These are phyloP conservation scores for Cyanistes caeruleus DNA, from an alignment of 2,113 vertebrate species.

Conservation along the genomic window DNA sequence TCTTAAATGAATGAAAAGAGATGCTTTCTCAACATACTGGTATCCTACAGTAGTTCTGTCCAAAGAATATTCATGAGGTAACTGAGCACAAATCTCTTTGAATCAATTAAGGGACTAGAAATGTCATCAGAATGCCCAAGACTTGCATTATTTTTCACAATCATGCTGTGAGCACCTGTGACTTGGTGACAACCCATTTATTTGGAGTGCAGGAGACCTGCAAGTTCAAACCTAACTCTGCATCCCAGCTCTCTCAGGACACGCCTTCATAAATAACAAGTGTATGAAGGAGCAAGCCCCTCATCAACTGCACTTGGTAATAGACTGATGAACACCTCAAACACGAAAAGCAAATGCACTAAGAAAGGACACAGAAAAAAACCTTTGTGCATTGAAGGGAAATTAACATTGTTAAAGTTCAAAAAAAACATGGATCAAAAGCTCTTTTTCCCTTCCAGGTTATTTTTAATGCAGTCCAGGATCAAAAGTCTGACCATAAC, in stretches of 20 bases:
- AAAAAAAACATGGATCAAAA: neutral
- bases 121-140: neutral
- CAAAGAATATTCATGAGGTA: neutral
- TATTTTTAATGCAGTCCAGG: neutral
- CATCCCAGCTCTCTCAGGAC: neutral
- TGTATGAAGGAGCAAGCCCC: neutral
- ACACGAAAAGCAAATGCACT: neutral
- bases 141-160: neutral
- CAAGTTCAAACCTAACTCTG: neutral
- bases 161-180: neutral
- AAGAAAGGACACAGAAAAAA: neutral
- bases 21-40: neutral
- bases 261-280: neutral
- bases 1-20: neutral
- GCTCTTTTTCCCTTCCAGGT: neutral
- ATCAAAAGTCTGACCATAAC: neutral
- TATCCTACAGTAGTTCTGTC: neutral
- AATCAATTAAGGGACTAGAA: neutral
- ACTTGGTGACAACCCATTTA: neutral
- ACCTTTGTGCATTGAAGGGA: neutral
- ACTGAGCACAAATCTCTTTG: neutral
- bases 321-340: neutral
- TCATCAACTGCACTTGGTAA: neutral
- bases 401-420: neutral
- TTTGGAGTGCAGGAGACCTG: neutral